Evolutionary conservation across 1,140 invertebrate genomes (phyloP).

Genomic region (Sarcophaga bullata): DNA sequence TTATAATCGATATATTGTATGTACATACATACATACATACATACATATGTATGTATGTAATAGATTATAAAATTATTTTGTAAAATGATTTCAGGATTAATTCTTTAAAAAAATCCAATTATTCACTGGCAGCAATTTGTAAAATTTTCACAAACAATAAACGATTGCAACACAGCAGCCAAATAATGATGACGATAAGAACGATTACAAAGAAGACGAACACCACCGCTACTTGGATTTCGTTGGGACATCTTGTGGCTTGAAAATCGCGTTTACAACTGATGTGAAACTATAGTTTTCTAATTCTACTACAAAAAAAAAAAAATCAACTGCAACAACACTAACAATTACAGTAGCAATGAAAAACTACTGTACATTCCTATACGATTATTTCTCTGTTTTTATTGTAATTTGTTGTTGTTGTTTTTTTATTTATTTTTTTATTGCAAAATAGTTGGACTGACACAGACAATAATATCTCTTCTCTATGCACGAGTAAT

Average conservation of each 20-base stretch:
- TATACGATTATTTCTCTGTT: not conserved
- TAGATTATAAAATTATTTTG: too few species aligned
- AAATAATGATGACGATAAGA: not conserved
- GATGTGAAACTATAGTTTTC: slow-evolving; percentile 13
- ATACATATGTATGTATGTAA: too few species aligned
- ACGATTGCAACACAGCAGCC: not conserved
- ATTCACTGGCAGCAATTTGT: not conserved
- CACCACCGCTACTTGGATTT: not conserved
- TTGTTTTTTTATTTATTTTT: not conserved
- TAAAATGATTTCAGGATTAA: not conserved
- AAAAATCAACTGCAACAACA: too few species aligned
- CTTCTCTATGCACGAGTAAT: not conserved
- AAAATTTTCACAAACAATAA: not conserved
- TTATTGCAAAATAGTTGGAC: slow-evolving; percentile 5
- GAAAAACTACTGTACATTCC: too few species aligned
- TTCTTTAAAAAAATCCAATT: not conserved
- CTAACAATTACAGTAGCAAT: too few species aligned
- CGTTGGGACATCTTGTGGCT: slow-evolving; percentile 5
- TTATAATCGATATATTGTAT: too few species aligned
- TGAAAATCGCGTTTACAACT: slow-evolving; percentile 26
- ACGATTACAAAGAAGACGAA: not conserved
- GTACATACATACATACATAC: too few species aligned
- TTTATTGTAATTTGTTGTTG: not conserved
- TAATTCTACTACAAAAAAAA: not conserved
- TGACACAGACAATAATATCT: not conserved